These are phyloP conservation scores for Cryptophagus acutangulus DNA, from an alignment of 2,888 invertebrate species.

Conservation along the genomic window DNA sequence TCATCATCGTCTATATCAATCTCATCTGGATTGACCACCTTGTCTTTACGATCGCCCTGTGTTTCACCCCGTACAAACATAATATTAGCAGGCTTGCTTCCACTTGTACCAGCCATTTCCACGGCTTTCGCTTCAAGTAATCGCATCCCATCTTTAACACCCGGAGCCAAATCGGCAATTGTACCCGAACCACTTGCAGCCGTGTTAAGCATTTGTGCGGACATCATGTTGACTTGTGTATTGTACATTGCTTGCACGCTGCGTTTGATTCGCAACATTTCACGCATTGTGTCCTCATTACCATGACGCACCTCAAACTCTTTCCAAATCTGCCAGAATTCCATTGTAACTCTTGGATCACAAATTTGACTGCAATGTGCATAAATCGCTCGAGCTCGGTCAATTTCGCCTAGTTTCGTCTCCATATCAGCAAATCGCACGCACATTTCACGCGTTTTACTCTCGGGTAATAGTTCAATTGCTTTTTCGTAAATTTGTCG, in stretches of 20 bases:
- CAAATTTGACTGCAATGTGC: conserved; percentile 98
- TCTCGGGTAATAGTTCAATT: conserved; percentile 87
- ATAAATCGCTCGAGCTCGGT: conserved; percentile 94
- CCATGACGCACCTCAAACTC: conserved; percentile 99
- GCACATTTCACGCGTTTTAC: conserved; percentile 92
- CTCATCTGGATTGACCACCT: conserved; percentile 81
- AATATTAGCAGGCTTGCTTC: conserved; percentile 56
- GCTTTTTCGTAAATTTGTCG: conserved; percentile 97
- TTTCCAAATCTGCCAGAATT: conserved; percentile 99
- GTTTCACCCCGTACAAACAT: conserved; percentile 86
- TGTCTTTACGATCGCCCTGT: conserved; percentile 65
- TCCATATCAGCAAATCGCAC: conserved; percentile 96
- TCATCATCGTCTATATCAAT: conserved; percentile 65
- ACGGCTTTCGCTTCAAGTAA: conserved; percentile 80
- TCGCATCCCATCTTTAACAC: conserved; percentile 81
- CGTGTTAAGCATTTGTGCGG: conserved; percentile 91
- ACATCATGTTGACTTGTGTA: conserved; percentile 99
- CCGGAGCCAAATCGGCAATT: conserved; percentile 68
- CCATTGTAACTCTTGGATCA: conserved; percentile 91
- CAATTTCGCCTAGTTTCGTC: conserved; percentile 96
- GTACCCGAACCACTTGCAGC: conserved; percentile 62
- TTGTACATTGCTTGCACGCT: conserved; percentile 98
- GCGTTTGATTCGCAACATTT: conserved; percentile 96
- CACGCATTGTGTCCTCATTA: conserved; percentile 98
- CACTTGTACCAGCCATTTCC: conserved; percentile 56